A percentile compares a stretch with the other conserved stretches of the same genome.
phyloP scores from a whole-genome alignment of 2,888 invertebrate species.

The Clivina fossor region DNA sequence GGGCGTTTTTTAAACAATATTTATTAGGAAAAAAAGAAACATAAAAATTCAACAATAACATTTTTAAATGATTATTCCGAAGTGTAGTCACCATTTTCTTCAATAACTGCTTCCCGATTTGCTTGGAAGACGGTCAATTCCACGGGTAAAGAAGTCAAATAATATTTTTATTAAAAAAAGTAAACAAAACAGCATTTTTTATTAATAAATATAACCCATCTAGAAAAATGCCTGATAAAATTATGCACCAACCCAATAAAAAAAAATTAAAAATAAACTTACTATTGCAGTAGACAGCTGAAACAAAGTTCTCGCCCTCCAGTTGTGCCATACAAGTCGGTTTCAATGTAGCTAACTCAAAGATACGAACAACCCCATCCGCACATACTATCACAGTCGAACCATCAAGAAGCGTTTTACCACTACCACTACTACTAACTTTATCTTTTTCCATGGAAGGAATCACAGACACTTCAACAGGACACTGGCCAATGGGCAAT shows the following conservation, averaged over 20 bases:
- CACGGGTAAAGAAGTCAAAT: no score
- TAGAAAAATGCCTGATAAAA: no score
- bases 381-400: slow-evolving; percentile 73
- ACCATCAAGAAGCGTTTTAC: slow-evolving; percentile 51
- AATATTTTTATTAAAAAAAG: no score
- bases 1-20: no score
- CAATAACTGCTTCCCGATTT: no score
- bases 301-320: slow-evolving; percentile 72
- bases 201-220: no score
- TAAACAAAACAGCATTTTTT: no score
- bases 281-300: slow-evolving; percentile 84
- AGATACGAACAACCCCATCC: slow-evolving; percentile 73
- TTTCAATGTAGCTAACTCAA: slow-evolving; percentile 71
- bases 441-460: slow-evolving; percentile 56
- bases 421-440: slow-evolving; percentile 34
- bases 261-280: slow-evolving; percentile 46
- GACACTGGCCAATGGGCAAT: slow-evolving; percentile 65
- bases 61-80: no score
- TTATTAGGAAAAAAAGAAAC: no score
- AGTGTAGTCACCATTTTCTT: no score
- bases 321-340: slow-evolving; percentile 68
- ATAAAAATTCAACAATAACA: no score
- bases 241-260: background rate
- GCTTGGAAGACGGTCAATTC: no score
- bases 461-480: slow-evolving; percentile 69